Evolutionary conservation across 2,113 vertebrate species (phyloP).

Genomic region (Gymnocephalus cernua): DNA sequence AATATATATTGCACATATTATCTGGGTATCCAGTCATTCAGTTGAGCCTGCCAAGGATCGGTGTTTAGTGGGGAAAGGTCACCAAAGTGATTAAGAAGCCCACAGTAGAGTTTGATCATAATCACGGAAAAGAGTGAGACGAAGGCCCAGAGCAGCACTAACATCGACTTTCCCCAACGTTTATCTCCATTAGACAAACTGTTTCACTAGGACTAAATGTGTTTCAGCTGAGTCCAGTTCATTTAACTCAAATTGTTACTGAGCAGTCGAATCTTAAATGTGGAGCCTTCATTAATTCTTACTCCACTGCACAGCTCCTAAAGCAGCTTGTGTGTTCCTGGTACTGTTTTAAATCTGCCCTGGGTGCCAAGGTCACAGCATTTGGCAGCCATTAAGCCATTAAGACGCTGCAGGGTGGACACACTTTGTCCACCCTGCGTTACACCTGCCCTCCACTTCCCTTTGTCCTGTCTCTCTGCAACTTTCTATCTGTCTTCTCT

Average conservation of each 20-base stretch:
- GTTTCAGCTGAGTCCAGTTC: not conserved
- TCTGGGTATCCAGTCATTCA: too few species aligned
- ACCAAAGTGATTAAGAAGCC: not conserved
- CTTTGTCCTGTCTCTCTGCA: not conserved
- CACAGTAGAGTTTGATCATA: not conserved
- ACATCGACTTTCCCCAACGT: not conserved
- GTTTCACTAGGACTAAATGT: not conserved
- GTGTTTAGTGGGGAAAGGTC: not conserved
- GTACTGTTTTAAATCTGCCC: slow-evolving; percentile 64
- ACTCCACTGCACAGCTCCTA: slow-evolving; percentile 49
- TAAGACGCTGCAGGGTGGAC: slow-evolving; percentile 56
- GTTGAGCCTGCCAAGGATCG: too few species aligned
- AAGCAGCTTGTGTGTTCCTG: slow-evolving; percentile 74
- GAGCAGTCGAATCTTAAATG: slow-evolving; percentile 36
- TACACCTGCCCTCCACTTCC: slow-evolving; percentile 24
- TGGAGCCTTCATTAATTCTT: slow-evolving; percentile 46
- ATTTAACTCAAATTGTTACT: slow-evolving; percentile 19
- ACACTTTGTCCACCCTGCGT: slow-evolving; percentile 15
- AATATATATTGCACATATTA: not conserved
- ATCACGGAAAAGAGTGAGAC: not conserved
- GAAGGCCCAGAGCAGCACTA: not conserved
- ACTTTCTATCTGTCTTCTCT: not conserved
- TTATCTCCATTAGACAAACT: not conserved
- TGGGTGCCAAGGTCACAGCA: slow-evolving; percentile 66
- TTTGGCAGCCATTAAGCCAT: slow-evolving; percentile 72